A percentile compares a stretch with the other conserved stretches of the same genome.
phyloP scores from a whole-genome alignment of 2,113 vertebrate genomes.

The Chaenogobius annularis region DNA sequence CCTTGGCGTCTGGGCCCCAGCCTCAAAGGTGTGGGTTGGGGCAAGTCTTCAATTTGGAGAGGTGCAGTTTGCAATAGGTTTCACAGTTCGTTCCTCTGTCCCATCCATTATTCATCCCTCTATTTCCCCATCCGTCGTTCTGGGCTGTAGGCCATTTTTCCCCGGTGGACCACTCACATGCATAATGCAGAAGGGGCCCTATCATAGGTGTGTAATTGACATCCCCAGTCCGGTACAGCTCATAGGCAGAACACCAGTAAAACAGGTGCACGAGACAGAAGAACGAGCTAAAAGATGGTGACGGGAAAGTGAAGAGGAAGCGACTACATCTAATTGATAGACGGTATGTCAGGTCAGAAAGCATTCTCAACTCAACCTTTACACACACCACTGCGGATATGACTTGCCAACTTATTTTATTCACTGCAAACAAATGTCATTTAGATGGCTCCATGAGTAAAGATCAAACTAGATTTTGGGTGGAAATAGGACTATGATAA shows the following conservation, averaged over 20 bases:
- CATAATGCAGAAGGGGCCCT: constrained; percentile 71
- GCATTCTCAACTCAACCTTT: constrained; percentile 9
- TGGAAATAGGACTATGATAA: no score
- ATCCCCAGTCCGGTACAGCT: constrained; percentile 58
- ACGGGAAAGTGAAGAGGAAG: constrained; percentile 41
- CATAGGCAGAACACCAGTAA: constrained; percentile 60
- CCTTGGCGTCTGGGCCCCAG: constrained; percentile 53
- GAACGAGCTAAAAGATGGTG: constrained; percentile 48
- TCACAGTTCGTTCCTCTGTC: constrained; percentile 59
- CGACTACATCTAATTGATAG: constrained; percentile 1
- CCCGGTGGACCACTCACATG: constrained; percentile 68
- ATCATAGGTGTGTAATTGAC: constrained; percentile 76
- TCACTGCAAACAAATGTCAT: no score
- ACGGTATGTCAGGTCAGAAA: neutral
- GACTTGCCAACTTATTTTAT: constrained; percentile 16
- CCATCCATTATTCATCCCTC: constrained; percentile 73
- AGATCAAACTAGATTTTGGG: no score
- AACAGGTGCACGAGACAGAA: constrained; percentile 55
- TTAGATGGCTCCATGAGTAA: no score
- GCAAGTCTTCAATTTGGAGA: constrained; percentile 71
- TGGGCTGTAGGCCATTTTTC: constrained; percentile 71
- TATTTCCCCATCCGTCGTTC: constrained; percentile 59
- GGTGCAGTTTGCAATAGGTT: constrained; percentile 66
- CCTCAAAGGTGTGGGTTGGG: constrained; percentile 58
- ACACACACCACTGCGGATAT: neutral